A percentile compares a stretch with the other conserved stretches of the same genome.
phyloP scores from a whole-genome alignment of 2,888 invertebrate species.

The Hyles lineata region DNA sequence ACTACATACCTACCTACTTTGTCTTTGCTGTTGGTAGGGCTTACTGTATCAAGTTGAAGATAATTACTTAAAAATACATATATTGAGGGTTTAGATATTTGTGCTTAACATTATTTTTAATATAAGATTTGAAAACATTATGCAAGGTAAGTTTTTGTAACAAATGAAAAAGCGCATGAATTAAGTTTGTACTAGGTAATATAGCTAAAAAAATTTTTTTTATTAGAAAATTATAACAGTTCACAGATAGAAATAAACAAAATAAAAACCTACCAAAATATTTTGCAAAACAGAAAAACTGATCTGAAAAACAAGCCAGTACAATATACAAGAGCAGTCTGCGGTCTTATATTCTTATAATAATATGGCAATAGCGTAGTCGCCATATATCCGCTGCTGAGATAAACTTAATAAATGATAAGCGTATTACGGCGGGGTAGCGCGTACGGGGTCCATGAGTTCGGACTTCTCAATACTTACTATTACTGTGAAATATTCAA shows the following conservation, averaged over 20 bases:
- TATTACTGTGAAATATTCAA: too few species aligned
- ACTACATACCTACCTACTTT: neutral
- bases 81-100: too few species aligned
- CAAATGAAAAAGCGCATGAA: too few species aligned
- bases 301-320: neutral
- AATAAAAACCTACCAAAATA: neutral
- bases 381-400: slow-evolving; percentile 48
- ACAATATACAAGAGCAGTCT: slow-evolving; percentile 26
- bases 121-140: neutral
- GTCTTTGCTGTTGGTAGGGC: neutral
- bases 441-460: slow-evolving; percentile 47
- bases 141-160: neutral
- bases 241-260: neutral
- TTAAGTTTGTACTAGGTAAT: too few species aligned
- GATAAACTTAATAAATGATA: slow-evolving; percentile 75
- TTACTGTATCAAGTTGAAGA: neutral
- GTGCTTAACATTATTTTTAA: too few species aligned
- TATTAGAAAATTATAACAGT: too few species aligned
- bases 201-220: too few species aligned
- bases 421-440: slow-evolving; percentile 50
- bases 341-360: slow-evolving; percentile 39
- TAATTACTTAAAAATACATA: too few species aligned
- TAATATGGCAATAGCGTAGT: slow-evolving; percentile 56
- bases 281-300: neutral
- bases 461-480: neutral